Conservation (phyloP, 2,113 vertebrate species). For the Toxotes chatareus region DNA sequence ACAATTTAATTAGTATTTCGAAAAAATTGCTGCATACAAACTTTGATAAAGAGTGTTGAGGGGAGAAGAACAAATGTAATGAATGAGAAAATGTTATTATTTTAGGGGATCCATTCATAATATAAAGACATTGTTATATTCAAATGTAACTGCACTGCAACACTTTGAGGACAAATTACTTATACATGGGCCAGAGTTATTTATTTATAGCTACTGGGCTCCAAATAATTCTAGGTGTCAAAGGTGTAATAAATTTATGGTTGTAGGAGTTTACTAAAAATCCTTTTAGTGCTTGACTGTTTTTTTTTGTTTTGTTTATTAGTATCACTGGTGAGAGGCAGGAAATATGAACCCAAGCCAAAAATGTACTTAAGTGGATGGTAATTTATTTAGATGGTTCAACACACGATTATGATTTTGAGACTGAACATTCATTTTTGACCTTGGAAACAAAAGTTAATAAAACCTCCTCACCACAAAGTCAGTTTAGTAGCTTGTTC, state of each 20-base stretch:
- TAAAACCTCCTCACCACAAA: conserved; percentile 15
- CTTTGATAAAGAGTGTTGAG: conserved; percentile 4
- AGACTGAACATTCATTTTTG: conserved; percentile 23
- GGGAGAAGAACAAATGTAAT: conserved; percentile 27
- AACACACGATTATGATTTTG: conserved; percentile 25
- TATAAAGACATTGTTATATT: neutral
- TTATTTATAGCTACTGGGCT: conserved; percentile 23
- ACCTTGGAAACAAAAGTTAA: conserved; percentile 26
- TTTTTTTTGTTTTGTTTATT: conserved; percentile 37
- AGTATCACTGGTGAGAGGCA: conserved; percentile 36
- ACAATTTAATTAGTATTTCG: conserved; percentile 3
- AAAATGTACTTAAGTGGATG: conserved; percentile 56
- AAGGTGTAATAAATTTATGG: conserved; percentile 47
- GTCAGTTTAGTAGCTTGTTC: neutral
- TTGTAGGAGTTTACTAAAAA: conserved; percentile 45
- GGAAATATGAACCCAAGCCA: conserved; percentile 38
- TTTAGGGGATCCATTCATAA: conserved; percentile 30
- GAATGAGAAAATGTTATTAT: conserved; percentile 31
- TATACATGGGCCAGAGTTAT: neutral
- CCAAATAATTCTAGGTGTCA: conserved; percentile 34
- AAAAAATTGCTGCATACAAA: conserved; percentile 6
- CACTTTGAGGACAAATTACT: conserved; percentile 38
- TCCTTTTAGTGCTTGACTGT: conserved; percentile 43
- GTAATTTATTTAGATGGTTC: conserved; percentile 41
- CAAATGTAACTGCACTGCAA: conserved; percentile 28